Percentiles rank a stretch among this genome's conserved stretches.
These are phyloP conservation scores for Jordanella pulchra DNA, from an alignment of 2,797 vertebrate genomes.

Conservation along the genomic window DNA sequence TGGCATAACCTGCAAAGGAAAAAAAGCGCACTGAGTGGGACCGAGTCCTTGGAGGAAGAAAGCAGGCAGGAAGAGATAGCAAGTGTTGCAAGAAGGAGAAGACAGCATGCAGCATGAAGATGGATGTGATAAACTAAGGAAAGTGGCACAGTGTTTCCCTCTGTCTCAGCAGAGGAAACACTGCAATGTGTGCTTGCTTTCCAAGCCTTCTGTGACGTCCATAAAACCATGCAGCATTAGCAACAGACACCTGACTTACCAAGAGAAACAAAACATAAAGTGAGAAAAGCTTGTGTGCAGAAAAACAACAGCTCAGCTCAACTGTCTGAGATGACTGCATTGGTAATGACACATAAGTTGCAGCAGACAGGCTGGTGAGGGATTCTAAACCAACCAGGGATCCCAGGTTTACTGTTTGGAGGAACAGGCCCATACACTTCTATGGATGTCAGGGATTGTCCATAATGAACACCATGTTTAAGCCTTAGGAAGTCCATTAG, in stretches of 20 bases:
- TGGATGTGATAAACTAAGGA: not conserved
- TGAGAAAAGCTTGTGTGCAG: not conserved
- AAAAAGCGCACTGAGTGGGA: not conserved
- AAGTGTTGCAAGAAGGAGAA: not conserved
- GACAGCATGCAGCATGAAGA: not conserved
- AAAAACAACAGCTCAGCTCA: not conserved
- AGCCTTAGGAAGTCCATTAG: too few species aligned
- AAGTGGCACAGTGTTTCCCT: constrained; percentile 1
- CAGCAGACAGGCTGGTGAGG: not conserved
- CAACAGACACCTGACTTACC: not conserved
- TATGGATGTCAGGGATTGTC: too few species aligned
- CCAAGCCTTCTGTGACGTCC: constrained; percentile 11
- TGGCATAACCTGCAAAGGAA: not conserved
- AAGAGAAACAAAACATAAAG: not conserved
- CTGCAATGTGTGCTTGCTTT: constrained; percentile 27
- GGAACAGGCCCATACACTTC: too few species aligned
- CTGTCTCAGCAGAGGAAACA: constrained; percentile 30
- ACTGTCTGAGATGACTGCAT: constrained; percentile 13
- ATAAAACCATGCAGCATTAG: constrained; percentile 16
- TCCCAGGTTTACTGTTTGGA: too few species aligned
- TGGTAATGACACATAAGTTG: constrained; percentile 24
- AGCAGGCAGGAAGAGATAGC: constrained; percentile 5
- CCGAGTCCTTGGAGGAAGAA: not conserved
- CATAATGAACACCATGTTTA: too few species aligned
- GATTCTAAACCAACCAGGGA: too few species aligned